A percentile compares a stretch with the other conserved stretches of the same genome.
Conservation (phyloP, 2,888 invertebrate species). For the Dryococelus australis region DNA sequence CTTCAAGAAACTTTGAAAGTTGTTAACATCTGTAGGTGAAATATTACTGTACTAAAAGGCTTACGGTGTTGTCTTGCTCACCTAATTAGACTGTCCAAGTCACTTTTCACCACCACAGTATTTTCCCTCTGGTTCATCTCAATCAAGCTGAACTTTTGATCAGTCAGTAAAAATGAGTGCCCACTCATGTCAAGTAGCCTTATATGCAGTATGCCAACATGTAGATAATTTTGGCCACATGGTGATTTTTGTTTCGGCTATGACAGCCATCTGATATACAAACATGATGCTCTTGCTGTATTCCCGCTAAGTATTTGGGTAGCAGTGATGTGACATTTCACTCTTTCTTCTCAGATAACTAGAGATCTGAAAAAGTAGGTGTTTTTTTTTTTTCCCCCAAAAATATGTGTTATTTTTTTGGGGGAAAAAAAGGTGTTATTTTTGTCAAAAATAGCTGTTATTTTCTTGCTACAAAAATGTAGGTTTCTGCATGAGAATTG, state of each 20-base stretch:
- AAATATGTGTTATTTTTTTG: too few relatives aligned
- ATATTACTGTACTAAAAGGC: conserved; percentile 35
- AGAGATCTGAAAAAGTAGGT: too few relatives aligned
- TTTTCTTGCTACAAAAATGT: too few relatives aligned
- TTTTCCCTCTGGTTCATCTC: conserved; percentile 37
- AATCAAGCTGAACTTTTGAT: conserved; percentile 41
- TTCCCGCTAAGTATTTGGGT: conserved; percentile 35
- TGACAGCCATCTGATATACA: conserved; percentile 41
- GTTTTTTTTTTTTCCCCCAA: too few relatives aligned
- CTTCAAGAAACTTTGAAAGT: not conserved
- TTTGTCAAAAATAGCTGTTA: too few relatives aligned
- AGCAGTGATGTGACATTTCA: conserved; percentile 40
- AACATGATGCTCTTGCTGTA: conserved; percentile 33
- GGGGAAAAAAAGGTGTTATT: too few relatives aligned
- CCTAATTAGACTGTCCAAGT: conserved; percentile 38
- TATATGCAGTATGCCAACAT: conserved; percentile 31
- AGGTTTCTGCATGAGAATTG: too few relatives aligned
- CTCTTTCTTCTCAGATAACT: conserved; percentile 38
- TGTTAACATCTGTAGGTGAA: not conserved
- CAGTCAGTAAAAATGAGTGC: conserved; percentile 37
- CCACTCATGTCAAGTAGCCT: conserved; percentile 33
- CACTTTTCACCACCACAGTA: conserved; percentile 31
- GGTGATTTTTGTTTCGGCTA: conserved; percentile 42
- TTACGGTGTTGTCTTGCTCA: conserved; percentile 28
- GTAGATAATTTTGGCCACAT: conserved; percentile 39